Evolutionary conservation across 2,113 vertebrate genomes (phyloP).

Genomic region (Channa argus): DNA sequence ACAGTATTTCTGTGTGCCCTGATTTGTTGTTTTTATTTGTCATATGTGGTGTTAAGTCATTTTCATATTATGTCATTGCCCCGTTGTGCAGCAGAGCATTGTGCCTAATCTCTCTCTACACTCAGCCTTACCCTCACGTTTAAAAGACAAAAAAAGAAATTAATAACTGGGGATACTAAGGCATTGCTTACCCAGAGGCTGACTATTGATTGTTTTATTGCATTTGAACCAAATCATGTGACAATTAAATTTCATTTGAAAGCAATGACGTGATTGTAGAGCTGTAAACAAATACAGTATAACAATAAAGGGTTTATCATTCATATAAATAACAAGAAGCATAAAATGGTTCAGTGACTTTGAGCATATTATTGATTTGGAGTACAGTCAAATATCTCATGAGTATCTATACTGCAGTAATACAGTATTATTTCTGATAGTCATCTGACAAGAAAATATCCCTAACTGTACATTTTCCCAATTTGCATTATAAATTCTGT

Average conservation of each 20-base stretch:
- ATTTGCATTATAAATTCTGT: slow-evolving; percentile 18
- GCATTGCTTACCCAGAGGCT: slow-evolving; percentile 3
- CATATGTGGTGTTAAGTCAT: slow-evolving; percentile 10
- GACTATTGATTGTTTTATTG: slow-evolving; percentile 13
- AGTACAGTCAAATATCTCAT: background rate
- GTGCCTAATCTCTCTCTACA: slow-evolving; percentile 59
- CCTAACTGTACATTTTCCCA: slow-evolving; percentile 41
- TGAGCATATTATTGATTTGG: slow-evolving; percentile 6
- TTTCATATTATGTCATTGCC: slow-evolving; percentile 40
- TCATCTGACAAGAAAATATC: slow-evolving; percentile 46
- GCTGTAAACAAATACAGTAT: slow-evolving; percentile 26
- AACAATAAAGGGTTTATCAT: slow-evolving; percentile 4
- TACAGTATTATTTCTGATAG: slow-evolving; percentile 16
- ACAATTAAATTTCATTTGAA: slow-evolving; percentile 6
- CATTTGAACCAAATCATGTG: background rate
- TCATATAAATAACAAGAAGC: slow-evolving; percentile 17
- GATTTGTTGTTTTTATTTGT: too few species aligned
- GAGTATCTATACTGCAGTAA: background rate
- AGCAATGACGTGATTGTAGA: slow-evolving; percentile 15
- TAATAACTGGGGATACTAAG: too few species aligned
- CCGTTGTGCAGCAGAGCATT: slow-evolving; percentile 57
- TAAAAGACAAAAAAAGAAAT: background rate
- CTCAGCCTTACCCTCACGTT: slow-evolving; percentile 47
- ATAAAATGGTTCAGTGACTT: slow-evolving; percentile 5
- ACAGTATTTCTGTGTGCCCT: background rate